Conservation (phyloP, 1,140 invertebrate genomes). For the Drosophila tristis region DNA sequence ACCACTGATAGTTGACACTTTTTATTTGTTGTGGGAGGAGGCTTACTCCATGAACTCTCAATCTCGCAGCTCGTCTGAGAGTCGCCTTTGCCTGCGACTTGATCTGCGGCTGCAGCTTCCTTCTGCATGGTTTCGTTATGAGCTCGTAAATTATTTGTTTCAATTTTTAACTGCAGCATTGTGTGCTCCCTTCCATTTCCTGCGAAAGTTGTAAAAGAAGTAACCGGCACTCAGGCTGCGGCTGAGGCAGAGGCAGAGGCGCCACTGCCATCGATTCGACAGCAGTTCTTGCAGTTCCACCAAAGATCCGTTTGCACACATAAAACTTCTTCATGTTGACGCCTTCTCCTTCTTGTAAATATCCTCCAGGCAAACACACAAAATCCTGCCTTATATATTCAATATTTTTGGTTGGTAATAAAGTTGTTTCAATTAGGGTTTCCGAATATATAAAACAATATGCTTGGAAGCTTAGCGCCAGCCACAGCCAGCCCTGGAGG, state of each 20-base stretch:
- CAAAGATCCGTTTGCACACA: slow-evolving; percentile 73
- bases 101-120: slow-evolving; percentile 4
- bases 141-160: slow-evolving; percentile 77
- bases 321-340: slow-evolving; percentile 65
- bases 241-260: too few relatives aligned
- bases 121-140: slow-evolving; percentile 60
- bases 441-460: slow-evolving; percentile 16
- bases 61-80: slow-evolving; percentile 19
- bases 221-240: slow-evolving; percentile 26
- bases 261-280: slow-evolving; percentile 46
- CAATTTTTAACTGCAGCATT: slow-evolving; percentile 51
- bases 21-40: background rate
- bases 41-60: slow-evolving; percentile 26
- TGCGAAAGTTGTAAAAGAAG: slow-evolving; percentile 75
- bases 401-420: slow-evolving; percentile 49
- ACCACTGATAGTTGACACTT: slow-evolving; percentile 46
- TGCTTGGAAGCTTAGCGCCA: slow-evolving; percentile 60
- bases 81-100: slow-evolving; percentile 10
- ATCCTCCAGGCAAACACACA: slow-evolving; percentile 40
- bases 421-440: slow-evolving; percentile 50
- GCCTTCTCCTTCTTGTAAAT: slow-evolving; percentile 63
- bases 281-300: slow-evolving; percentile 29
- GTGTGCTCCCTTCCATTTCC: slow-evolving; percentile 66
- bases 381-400: slow-evolving; percentile 5
- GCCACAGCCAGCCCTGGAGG: slow-evolving; percentile 11